Evolutionary conservation across 2,888 invertebrate genomes (phyloP).

Genomic region (Oligia fasciuncula): DNA sequence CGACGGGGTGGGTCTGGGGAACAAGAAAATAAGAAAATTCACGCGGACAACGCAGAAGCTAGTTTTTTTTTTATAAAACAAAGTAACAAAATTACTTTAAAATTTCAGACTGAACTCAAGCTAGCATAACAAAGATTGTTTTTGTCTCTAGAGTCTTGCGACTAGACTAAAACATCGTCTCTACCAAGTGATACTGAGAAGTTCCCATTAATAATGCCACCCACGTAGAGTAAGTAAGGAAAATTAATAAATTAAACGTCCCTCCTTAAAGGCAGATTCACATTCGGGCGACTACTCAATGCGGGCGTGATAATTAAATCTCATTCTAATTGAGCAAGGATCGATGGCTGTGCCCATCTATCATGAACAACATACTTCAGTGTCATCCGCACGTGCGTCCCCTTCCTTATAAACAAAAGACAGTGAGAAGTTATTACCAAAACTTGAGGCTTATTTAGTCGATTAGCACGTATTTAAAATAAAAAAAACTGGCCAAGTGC

Average conservation of each 20-base stretch:
- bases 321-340: slow-evolving; percentile 73
- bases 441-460: not conserved
- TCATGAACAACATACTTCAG: slow-evolving; percentile 59
- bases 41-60: not conserved
- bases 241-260: slow-evolving; percentile 66
- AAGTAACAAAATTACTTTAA: not conserved
- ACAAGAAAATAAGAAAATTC: not conserved
- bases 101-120: not conserved
- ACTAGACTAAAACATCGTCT: not conserved
- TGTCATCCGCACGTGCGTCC: slow-evolving; percentile 52
- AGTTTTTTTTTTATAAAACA: slow-evolving; percentile 6
- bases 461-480: not conserved
- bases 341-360: slow-evolving; percentile 63
- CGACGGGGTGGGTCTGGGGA: not conserved
- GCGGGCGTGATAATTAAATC: slow-evolving; percentile 77
- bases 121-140: slow-evolving; percentile 12
- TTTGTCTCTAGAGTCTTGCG: slow-evolving; percentile 15
- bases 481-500: not conserved
- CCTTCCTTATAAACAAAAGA: slow-evolving; percentile 30
- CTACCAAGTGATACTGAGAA: slow-evolving; percentile 20
- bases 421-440: slow-evolving; percentile 12
- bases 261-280: slow-evolving; percentile 62
- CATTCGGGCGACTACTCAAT: slow-evolving; percentile 65
- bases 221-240: slow-evolving; percentile 49
- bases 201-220: slow-evolving; percentile 15